Evolutionary conservation across 2,113 vertebrate genomes (phyloP).

Genomic region (Cololabis saira): DNA sequence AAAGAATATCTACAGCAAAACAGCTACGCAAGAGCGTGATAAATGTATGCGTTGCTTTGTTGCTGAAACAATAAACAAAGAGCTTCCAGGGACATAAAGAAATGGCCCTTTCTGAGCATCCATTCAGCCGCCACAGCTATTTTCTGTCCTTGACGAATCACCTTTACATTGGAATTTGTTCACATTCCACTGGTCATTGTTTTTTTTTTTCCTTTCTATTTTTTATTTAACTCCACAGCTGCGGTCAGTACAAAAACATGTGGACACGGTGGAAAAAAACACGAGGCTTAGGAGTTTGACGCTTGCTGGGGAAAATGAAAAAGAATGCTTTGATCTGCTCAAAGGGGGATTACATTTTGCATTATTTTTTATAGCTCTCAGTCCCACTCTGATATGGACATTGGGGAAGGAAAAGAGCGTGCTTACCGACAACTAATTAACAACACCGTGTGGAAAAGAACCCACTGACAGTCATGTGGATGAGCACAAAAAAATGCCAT

Average conservation of each 20-base stretch:
- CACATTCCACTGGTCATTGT: constrained; percentile 3
- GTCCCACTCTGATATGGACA: neutral
- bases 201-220: neutral
- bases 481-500: neutral
- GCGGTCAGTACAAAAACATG: constrained; percentile 21
- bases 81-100: neutral
- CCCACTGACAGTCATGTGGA: neutral
- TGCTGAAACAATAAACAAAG: constrained; percentile 30
- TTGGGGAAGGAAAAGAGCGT: constrained; percentile 1
- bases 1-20: too few relatives aligned
- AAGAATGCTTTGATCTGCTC: constrained; percentile 23
- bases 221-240: constrained; percentile 30
- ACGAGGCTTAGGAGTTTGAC: constrained; percentile 25
- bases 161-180: constrained; percentile 50
- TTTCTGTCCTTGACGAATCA: constrained; percentile 25
- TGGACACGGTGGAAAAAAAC: constrained; percentile 10
- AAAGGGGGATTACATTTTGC: constrained; percentile 15
- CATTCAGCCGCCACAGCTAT: constrained; percentile 33
- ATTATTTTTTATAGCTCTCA: constrained; percentile 16
- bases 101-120: constrained; percentile 36
- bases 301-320: constrained; percentile 1
- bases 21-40: too few relatives aligned
- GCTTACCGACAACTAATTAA: neutral
- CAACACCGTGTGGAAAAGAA: neutral
- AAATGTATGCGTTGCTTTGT: too few relatives aligned